phyloP scores from a whole-genome alignment of 2,888 invertebrate species.

The Zaprionus lineosus region DNA sequence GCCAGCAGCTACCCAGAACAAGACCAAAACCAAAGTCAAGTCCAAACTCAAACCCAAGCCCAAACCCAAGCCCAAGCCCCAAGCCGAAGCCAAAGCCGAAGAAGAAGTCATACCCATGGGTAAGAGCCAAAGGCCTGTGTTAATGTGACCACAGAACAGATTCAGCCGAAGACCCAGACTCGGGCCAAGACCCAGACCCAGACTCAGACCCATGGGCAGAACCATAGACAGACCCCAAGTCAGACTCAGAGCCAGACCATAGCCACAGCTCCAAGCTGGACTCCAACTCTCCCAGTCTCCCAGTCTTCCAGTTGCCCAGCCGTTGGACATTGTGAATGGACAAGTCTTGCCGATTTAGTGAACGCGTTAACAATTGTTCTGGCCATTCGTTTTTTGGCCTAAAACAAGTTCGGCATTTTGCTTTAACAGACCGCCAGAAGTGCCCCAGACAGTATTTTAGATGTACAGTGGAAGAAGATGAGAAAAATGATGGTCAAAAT shows the following conservation, averaged over 20 bases:
- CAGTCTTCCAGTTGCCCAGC: no score
- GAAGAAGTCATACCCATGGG: no score
- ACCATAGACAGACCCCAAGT: background rate
- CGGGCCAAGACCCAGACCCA: background rate
- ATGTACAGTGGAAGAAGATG: conserved; percentile 30
- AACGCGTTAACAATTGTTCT: conserved; percentile 77
- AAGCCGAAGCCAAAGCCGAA: conserved; percentile 16
- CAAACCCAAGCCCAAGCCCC: conserved; percentile 16
- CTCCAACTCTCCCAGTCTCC: no score
- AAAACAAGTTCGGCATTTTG: conserved; percentile 73
- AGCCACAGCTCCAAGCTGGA: no score
- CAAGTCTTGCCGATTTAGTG: conserved; percentile 55
- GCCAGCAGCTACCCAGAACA: conserved; percentile 30
- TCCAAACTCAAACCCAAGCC: no score
- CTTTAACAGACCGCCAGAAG: conserved; percentile 59
- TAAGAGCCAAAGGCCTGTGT: conserved; percentile 34
- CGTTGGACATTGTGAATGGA: conserved; percentile 63
- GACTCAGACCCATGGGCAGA: conserved; percentile 1
- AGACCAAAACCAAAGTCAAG: conserved; percentile 17
- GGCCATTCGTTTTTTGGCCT: conserved; percentile 50
- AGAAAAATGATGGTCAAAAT: no score
- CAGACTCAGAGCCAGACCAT: conserved; percentile 16
- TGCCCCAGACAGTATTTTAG: conserved; percentile 29
- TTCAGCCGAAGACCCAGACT: conserved; percentile 12
- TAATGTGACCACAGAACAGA: conserved; percentile 45